Base-by-base conservation (phyloP, 2,113 vertebrate genomes). In the Fulica atra region DNA sequence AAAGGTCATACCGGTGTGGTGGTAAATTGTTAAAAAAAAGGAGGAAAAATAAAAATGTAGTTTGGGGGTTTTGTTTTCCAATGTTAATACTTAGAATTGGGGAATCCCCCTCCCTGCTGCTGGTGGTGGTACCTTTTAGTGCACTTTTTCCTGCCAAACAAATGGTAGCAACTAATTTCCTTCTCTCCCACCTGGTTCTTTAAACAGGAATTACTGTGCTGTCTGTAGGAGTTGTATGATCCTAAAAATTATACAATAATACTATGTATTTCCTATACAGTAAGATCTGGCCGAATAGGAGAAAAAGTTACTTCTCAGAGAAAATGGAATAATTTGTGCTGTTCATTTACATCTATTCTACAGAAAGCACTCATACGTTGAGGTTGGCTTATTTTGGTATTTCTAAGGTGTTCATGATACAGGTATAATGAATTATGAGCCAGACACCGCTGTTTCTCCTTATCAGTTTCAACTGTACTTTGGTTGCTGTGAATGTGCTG, bases 101-200 rank as follows among this genome's bases (percentile, higher is more conserved):
- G 10, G 7, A 66, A n/a, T 44, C 10, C 23, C 16, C 10, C 16
- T 59, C 33, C 36, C 25, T 4, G 3, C 8, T 31, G 53, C 16
- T 84, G 29, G 56, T 90, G 82, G 76, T 78, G 36, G 29, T 92
- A 93, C 71, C 60, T 92, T 90, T 35, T 94, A 96, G 77, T 59
- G 76, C 92, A 79, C 76, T 71, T 95, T 92, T 85, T 42, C 35
- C 96, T 96, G 91, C 91, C 92, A 76, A 94, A 81, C 48, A 85
- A 71, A 95, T 5, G 6, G 53, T 82, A 89, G 46, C 12, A 46
- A 77, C 93, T 88, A 51, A 51, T 81, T 95, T 79, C 42, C 20
- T 87, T 48, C 38, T n/a, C 3, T 8, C 1, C 12, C 10, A 5
- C 10, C 48, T 21, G 8, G 48, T 10, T 48, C 23, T 69, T 50